phyloP scores from a whole-genome alignment of 2,113 vertebrate genomes.

The Hirundichthys speculiger region DNA sequence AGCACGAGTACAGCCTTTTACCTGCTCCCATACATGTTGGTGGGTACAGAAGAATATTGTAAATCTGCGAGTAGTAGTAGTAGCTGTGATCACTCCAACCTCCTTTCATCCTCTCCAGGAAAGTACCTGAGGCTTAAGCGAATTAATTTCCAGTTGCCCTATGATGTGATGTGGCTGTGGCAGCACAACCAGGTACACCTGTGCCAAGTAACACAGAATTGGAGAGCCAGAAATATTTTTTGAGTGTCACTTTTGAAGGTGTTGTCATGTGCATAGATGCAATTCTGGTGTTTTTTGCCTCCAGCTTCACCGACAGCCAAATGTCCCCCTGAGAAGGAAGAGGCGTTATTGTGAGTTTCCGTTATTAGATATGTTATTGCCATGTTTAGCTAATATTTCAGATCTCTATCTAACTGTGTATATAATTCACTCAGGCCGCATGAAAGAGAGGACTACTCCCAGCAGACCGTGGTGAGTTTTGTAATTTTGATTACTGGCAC shows the following conservation, averaged over 20 bases:
- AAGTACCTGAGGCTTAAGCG: slow-evolving; percentile 96
- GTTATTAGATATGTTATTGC: neutral
- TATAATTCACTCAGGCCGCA: slow-evolving; percentile 59
- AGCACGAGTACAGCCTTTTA: slow-evolving; percentile 88
- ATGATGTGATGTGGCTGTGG: slow-evolving; percentile 97
- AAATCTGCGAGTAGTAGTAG: neutral
- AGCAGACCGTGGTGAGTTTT: slow-evolving; percentile 48
- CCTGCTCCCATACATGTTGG: slow-evolving; percentile 96
- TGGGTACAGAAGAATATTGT: slow-evolving; percentile 74
- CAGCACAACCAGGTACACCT: slow-evolving; percentile 91
- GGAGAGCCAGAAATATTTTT: neutral
- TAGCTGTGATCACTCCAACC: slow-evolving; percentile 5
- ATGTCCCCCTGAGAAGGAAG: slow-evolving; percentile 94
- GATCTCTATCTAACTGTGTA: slow-evolving; percentile 6
- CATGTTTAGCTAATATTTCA: slow-evolving; percentile 11
- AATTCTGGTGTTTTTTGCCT: slow-evolving; percentile 45
- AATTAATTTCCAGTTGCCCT: slow-evolving; percentile 96
- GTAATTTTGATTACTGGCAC: neutral
- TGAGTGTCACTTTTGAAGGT: too few relatives aligned
- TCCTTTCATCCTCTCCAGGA: slow-evolving; percentile 74
- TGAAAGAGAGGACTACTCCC: slow-evolving; percentile 58
- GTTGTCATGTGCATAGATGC: neutral
- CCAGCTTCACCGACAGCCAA: slow-evolving; percentile 90
- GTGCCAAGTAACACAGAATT: neutral
- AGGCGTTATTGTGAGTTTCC: slow-evolving; percentile 91